Conservation (phyloP, 2,113 vertebrate species). For the Percina caprodes region DNA sequence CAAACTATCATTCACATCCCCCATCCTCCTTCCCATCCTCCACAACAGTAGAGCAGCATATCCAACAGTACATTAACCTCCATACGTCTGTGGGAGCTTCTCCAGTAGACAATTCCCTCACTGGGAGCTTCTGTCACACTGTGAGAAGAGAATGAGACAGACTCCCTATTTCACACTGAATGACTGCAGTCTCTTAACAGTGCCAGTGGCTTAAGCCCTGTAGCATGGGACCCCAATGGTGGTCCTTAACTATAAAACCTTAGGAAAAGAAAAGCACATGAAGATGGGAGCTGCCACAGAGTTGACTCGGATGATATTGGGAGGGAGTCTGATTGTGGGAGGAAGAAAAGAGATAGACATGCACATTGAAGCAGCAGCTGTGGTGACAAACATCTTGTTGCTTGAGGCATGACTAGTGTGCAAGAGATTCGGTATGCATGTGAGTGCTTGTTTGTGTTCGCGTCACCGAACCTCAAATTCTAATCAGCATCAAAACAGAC, state of each 20-base stretch:
- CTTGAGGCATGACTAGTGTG: constrained; percentile 42
- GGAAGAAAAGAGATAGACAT: constrained; percentile 2
- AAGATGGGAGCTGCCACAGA: constrained; percentile 59
- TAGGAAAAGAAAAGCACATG: not conserved
- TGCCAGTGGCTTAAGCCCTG: constrained; percentile 49
- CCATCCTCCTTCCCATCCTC: not conserved
- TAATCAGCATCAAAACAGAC: constrained; percentile 56
- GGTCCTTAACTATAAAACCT: constrained; percentile 44
- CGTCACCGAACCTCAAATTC: constrained; percentile 32
- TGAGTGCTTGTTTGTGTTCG: constrained; percentile 38
- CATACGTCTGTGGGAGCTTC: constrained; percentile 58
- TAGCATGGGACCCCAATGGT: constrained; percentile 29
- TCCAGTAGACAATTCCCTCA: constrained; percentile 39
- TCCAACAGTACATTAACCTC: constrained; percentile 67
- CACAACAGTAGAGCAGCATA: constrained; percentile 43
- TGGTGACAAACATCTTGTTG: constrained; percentile 53
- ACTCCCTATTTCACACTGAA: constrained; percentile 23
- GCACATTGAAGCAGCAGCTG: constrained; percentile 41
- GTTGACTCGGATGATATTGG: constrained; percentile 31
- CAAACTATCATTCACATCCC: constrained; percentile 1
- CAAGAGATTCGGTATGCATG: not conserved
- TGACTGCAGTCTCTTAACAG: constrained; percentile 56
- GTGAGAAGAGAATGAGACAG: constrained; percentile 37
- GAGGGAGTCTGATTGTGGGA: constrained; percentile 28
- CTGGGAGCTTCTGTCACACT: constrained; percentile 66